Conservation (phyloP, 2,797 vertebrate species). For the Erethizon dorsatum region DNA sequence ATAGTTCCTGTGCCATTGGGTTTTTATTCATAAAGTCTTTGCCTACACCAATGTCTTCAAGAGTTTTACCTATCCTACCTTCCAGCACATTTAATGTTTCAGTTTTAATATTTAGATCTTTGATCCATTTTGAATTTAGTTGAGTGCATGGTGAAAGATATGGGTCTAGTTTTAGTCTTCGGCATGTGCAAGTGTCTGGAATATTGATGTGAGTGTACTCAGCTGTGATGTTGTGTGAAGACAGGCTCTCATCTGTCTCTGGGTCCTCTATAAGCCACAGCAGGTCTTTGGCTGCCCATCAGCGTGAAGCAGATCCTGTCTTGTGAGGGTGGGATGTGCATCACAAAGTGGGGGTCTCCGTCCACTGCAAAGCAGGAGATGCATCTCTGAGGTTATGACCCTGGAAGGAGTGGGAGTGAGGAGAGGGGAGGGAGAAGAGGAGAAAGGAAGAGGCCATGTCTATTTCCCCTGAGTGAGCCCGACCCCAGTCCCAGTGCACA, state of each 20-base stretch:
- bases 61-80: no score
- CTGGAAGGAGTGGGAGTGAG: neutral
- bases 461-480: neutral
- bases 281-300: constrained; percentile 91
- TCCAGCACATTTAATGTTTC: no score
- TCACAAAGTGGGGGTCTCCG: constrained; percentile 95
- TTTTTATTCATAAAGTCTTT: no score
- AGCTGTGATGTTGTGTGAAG: constrained; percentile 17
- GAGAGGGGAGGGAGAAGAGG: neutral
- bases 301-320: constrained; percentile 94
- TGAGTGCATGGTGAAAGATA: no score
- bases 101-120: no score
- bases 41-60: no score
- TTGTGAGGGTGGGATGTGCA: constrained; percentile 89
- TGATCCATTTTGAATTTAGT: no score
- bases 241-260: constrained; percentile 69
- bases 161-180: no score
- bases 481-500: neutral
- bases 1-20: no score
- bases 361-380: constrained; percentile 89
- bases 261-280: constrained; percentile 92
- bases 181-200: neutral
- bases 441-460: neutral
- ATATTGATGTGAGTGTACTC: constrained; percentile 30
- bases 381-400: constrained; percentile 1